Conservation (phyloP, 2,888 invertebrate genomes). For the Ligdia adustata region DNA sequence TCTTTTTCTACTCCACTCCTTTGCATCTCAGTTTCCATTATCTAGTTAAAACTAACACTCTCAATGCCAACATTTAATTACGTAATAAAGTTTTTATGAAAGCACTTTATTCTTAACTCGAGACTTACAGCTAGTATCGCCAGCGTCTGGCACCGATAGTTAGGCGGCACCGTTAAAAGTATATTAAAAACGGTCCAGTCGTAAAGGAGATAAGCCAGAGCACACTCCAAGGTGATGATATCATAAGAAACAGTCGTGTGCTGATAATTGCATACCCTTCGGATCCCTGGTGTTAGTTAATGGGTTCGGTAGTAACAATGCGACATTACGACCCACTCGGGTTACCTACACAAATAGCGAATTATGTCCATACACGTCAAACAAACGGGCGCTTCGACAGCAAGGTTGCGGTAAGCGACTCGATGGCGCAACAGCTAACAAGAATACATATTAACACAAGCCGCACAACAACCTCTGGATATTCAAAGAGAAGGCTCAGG, state of each 20-base stretch:
- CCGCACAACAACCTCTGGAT: slow-evolving; percentile 35
- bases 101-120: slow-evolving; percentile 36
- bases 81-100: slow-evolving; percentile 45
- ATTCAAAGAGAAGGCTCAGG: slow-evolving; percentile 34
- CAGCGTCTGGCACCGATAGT: slow-evolving; percentile 42
- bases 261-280: slow-evolving; percentile 59
- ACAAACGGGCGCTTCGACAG: slow-evolving; percentile 63
- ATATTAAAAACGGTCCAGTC: slow-evolving; percentile 46
- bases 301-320: slow-evolving; percentile 67
- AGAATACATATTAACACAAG: slow-evolving; percentile 45
- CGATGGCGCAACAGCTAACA: slow-evolving; percentile 56
- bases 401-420: slow-evolving; percentile 65
- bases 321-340: slow-evolving; percentile 69
- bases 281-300: slow-evolving; percentile 60
- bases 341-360: slow-evolving; percentile 67
- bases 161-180: slow-evolving; percentile 46
- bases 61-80: slow-evolving; percentile 44
- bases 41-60: slow-evolving; percentile 39
- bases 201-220: slow-evolving; percentile 40
- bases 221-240: slow-evolving; percentile 43
- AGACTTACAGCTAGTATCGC: slow-evolving; percentile 43
- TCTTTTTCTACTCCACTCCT: slow-evolving; percentile 55
- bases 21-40: slow-evolving; percentile 66
- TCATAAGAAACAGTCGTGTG: slow-evolving; percentile 57
- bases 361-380: slow-evolving; percentile 68